A percentile compares a stretch with the other conserved stretches of the same genome.
Evolutionary conservation across 2,797 vertebrate species (phyloP).

Genomic region (Zalophus californianus): DNA sequence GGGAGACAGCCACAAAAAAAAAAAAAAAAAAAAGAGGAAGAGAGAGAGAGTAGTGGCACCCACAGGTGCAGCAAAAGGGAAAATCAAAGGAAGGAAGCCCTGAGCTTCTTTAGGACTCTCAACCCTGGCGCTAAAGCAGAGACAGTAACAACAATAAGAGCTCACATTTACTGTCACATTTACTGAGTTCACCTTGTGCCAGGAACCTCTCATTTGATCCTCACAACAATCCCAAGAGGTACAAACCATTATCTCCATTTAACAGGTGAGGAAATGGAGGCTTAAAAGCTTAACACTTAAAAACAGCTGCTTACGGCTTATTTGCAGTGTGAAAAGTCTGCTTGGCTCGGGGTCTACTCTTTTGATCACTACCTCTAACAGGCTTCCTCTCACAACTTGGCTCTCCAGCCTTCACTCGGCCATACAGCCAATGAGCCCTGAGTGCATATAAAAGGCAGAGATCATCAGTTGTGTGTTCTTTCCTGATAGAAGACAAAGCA

Average conservation of each 20-base stretch:
- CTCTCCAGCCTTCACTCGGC: neutral
- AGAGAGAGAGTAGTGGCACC: neutral
- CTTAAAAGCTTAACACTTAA: neutral
- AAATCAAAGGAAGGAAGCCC: neutral
- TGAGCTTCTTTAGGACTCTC: neutral
- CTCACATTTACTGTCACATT: neutral
- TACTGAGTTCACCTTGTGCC: neutral
- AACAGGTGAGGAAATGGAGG: neutral
- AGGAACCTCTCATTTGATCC: neutral
- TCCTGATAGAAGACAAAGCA: neutral
- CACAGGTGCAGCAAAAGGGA: neutral
- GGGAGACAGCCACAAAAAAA: neutral
- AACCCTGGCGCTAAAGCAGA: neutral
- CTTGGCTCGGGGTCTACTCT: neutral
- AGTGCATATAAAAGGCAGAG: conserved; percentile 32
- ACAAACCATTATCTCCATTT: neutral
- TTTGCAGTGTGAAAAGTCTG: neutral
- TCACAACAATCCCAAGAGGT: neutral
- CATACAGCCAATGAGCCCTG: neutral
- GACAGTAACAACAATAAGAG: neutral
- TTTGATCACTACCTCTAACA: neutral
- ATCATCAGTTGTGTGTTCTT: neutral
- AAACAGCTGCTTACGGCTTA: neutral
- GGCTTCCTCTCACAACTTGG: neutral
- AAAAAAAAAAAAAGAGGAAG: too few relatives aligned